These are phyloP conservation scores for Spodoptera littoralis DNA, from an alignment of 2,888 invertebrate genomes.

Conservation along the genomic window DNA sequence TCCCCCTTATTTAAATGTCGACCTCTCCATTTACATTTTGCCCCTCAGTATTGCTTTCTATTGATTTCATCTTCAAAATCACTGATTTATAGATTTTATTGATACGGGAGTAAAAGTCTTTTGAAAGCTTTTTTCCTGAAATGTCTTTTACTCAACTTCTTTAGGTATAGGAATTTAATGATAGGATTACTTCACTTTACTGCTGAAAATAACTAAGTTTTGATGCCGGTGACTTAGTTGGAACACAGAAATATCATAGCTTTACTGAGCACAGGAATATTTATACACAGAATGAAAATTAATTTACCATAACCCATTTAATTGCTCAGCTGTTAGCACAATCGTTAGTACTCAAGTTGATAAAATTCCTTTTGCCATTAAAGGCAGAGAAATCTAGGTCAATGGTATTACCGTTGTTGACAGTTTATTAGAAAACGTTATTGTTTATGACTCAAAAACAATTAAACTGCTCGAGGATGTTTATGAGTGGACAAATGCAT, in stretches of 20 bases:
- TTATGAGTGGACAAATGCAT: slow-evolving; percentile 27
- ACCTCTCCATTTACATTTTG: slow-evolving; percentile 49
- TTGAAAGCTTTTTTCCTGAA: slow-evolving; percentile 35
- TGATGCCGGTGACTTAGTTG: too few relatives aligned
- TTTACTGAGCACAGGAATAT: too few relatives aligned
- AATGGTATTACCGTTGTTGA: slow-evolving; percentile 5
- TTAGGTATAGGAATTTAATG: slow-evolving; percentile 20
- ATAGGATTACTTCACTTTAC: slow-evolving; percentile 18
- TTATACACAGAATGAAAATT: too few relatives aligned
- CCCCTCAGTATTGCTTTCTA: slow-evolving; percentile 47
- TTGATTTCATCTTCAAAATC: slow-evolving; percentile 54
- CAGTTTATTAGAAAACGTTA: slow-evolving; percentile 25
- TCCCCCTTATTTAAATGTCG: slow-evolving; percentile 48
- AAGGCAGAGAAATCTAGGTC: slow-evolving; percentile 20
- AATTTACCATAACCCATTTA: too few relatives aligned
- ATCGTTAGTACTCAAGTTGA: too few relatives aligned
- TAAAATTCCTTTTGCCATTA: background rate
- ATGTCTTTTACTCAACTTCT: slow-evolving; percentile 25
- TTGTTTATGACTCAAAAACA: slow-evolving; percentile 24
- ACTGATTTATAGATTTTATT: slow-evolving; percentile 44
- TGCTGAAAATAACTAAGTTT: too few relatives aligned
- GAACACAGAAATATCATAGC: too few relatives aligned
- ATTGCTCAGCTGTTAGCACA: too few relatives aligned
- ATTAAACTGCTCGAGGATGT: slow-evolving; percentile 32
- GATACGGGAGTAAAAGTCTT: slow-evolving; percentile 29